Percentiles rank a stretch among this genome's conserved stretches.
phyloP scores from a whole-genome alignment of 2,113 vertebrate species.

The Phaethon lepturus region DNA sequence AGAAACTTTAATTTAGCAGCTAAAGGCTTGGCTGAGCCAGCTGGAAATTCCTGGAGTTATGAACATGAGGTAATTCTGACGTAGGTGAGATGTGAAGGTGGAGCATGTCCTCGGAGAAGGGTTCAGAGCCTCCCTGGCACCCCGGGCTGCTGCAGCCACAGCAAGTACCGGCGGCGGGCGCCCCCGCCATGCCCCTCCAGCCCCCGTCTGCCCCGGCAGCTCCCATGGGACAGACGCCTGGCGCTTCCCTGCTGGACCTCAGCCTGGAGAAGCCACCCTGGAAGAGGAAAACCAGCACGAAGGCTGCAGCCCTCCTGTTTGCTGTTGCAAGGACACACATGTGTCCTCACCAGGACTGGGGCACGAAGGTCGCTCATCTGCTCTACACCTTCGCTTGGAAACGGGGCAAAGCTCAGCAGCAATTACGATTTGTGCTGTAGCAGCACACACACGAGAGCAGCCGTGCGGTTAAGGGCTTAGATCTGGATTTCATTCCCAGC shows the following conservation, averaged over 20 bases:
- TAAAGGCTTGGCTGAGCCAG: background rate
- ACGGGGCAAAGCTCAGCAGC: background rate
- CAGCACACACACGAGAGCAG: background rate
- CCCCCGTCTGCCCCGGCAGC: background rate
- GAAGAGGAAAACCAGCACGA: background rate
- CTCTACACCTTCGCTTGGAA: background rate
- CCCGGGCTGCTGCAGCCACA: background rate
- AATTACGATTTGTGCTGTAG: background rate
- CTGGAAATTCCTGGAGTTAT: constrained; percentile 52
- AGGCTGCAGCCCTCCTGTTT: background rate
- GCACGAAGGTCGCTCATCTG: background rate
- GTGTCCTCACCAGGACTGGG: background rate
- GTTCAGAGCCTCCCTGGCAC: constrained; percentile 10
- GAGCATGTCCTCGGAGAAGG: constrained; percentile 36
- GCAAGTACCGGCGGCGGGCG: fast-evolving
- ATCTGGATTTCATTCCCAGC: background rate
- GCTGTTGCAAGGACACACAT: fast-evolving
- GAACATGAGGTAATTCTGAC: constrained; percentile 62
- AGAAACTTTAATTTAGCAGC: constrained; percentile 30
- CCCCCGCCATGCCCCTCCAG: fast-evolving
- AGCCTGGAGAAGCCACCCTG: background rate
- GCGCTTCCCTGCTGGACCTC: background rate
- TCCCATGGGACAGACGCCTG: fast-evolving
- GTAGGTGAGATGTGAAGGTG: constrained; percentile 63
- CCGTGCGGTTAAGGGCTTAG: background rate